phyloP scores from a whole-genome alignment of 1,140 invertebrate species.

The Gonatopus flavifemur region DNA sequence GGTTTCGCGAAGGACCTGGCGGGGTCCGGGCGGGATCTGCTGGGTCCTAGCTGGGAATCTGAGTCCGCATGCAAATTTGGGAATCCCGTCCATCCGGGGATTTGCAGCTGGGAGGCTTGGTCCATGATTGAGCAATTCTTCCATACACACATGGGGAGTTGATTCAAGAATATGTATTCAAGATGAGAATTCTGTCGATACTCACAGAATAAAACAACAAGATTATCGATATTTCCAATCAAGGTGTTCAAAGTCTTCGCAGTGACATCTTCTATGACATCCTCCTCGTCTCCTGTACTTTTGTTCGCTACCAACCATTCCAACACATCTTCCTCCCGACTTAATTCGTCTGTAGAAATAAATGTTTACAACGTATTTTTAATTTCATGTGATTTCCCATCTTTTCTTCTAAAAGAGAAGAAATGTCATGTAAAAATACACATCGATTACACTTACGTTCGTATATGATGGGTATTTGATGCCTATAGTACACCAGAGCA shows the following conservation, averaged over 20 bases:
- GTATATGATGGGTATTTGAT: slow-evolving; percentile 93
- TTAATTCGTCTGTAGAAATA: slow-evolving; percentile 89
- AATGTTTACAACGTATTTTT: slow-evolving; percentile 21
- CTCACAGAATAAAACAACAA: slow-evolving; percentile 93
- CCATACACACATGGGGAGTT: no score
- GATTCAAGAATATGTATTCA: no score
- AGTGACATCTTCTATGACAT: slow-evolving; percentile 91
- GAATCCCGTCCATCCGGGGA: no score
- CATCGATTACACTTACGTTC: slow-evolving; percentile 69
- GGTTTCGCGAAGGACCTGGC: no score
- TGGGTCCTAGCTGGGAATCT: no score
- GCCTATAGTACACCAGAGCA: slow-evolving; percentile 88
- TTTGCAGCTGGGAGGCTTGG: background rate
- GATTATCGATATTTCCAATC: slow-evolving; percentile 86
- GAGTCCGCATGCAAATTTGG: no score
- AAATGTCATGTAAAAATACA: background rate
- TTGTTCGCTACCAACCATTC: slow-evolving; percentile 93
- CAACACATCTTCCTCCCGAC: slow-evolving; percentile 87
- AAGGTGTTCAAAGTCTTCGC: slow-evolving; percentile 83
- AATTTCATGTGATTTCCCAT: background rate
- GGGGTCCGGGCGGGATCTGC: no score
- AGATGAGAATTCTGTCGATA: no score
- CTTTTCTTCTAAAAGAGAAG: background rate
- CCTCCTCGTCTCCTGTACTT: slow-evolving; percentile 88
- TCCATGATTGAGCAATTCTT: background rate